A percentile compares a stretch with the other conserved stretches of the same genome.
Evolutionary conservation across 2,113 vertebrate genomes (phyloP).

Genomic region (Myodes glareolus): DNA sequence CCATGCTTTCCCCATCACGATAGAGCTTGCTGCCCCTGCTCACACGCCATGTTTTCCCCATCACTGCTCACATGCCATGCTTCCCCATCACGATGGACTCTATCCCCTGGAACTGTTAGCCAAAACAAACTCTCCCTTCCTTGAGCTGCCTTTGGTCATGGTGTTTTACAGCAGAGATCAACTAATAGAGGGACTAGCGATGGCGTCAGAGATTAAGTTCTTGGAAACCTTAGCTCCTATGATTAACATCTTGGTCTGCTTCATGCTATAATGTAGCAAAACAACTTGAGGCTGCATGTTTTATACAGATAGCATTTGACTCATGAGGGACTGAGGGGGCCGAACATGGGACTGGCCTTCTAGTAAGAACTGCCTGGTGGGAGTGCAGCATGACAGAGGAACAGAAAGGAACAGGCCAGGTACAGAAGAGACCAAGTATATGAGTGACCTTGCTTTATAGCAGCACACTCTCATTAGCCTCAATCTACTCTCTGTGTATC

Average conservation of each 20-base stretch:
- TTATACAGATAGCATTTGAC: background rate
- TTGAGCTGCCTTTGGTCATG: background rate
- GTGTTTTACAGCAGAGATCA: background rate
- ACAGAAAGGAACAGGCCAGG: background rate
- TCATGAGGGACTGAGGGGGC: background rate
- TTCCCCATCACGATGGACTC: too few relatives aligned
- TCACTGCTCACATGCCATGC: too few relatives aligned
- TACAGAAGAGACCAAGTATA: background rate
- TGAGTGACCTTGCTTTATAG: background rate
- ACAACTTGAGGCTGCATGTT: background rate
- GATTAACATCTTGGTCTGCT: background rate
- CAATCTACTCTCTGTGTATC: background rate
- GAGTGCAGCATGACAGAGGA: background rate
- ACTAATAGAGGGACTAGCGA: background rate
- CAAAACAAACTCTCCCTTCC: too few relatives aligned
- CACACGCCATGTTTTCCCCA: too few relatives aligned
- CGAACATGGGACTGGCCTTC: too few relatives aligned
- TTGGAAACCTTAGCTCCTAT: background rate
- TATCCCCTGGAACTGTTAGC: too few relatives aligned
- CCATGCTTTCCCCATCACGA: too few relatives aligned
- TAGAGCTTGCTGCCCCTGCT: too few relatives aligned
- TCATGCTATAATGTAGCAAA: background rate
- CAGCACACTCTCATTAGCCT: background rate
- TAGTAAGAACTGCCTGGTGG: background rate
- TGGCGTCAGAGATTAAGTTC: background rate